Percentiles rank a stretch among this genome's conserved stretches.
phyloP scores from a whole-genome alignment of 2,113 vertebrate species.

The Microtus montanus region DNA sequence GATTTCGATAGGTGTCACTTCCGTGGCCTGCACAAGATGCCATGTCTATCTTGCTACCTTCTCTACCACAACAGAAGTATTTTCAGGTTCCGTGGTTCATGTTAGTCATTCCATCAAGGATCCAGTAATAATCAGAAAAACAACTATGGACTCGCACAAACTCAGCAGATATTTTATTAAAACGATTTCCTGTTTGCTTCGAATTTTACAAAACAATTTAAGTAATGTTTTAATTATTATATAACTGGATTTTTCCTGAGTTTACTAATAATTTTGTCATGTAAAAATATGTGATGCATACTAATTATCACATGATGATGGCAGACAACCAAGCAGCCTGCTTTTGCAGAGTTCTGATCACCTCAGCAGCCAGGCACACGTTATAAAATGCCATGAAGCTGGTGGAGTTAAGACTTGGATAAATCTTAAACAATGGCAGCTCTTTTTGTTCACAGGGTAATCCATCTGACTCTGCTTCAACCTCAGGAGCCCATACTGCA shows the following conservation, averaged over 20 bases:
- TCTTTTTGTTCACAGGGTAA: neutral
- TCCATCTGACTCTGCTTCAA: neutral
- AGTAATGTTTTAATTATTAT: conserved; percentile 32
- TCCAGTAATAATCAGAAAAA: conserved; percentile 40
- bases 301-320: conserved; percentile 50
- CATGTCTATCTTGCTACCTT: conserved; percentile 9
- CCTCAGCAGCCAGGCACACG: neutral
- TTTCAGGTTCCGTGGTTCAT: conserved; percentile 2
- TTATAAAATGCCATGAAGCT: conserved; percentile 32
- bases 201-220: conserved; percentile 61
- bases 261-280: conserved; percentile 36
- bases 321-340: neutral
- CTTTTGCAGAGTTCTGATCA: conserved; percentile 16
- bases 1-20: neutral
- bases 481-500: neutral
- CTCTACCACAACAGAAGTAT: neutral
- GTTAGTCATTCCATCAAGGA: conserved; percentile 3
- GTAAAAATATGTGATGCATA: conserved; percentile 30
- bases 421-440: neutral
- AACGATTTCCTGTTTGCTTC: conserved; percentile 45
- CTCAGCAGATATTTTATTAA: conserved; percentile 57
- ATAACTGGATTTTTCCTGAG: conserved; percentile 46
- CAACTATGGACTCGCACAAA: conserved; percentile 4
- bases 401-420: neutral
- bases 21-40: neutral